Conservation (phyloP, 2,113 vertebrate species). For the Lipotes vexillifer region DNA sequence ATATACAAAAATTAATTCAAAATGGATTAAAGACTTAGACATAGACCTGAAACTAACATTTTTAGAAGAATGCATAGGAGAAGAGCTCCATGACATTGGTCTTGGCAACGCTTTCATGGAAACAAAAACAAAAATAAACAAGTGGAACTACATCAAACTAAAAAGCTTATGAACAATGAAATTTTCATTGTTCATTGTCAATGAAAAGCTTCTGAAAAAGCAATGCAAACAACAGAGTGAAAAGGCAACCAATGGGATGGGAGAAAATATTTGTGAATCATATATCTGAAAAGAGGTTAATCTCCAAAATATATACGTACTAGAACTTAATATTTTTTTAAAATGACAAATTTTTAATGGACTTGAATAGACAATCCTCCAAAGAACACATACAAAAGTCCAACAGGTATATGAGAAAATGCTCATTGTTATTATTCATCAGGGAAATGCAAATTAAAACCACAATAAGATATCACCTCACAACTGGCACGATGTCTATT, state of each 20-base stretch:
- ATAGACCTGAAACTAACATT: background rate
- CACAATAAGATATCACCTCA: background rate
- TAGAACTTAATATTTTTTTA: background rate
- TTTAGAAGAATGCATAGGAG: background rate
- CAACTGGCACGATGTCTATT: background rate
- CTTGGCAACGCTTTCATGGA: background rate
- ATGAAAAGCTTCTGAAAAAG: background rate
- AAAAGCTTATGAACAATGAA: background rate
- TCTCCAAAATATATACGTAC: background rate
- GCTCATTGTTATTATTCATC: background rate
- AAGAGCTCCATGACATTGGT: background rate
- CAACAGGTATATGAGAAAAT: background rate
- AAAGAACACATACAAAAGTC: background rate
- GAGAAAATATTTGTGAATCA: background rate
- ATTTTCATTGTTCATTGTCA: too few species aligned
- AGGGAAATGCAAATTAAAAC: background rate
- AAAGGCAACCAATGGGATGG: background rate
- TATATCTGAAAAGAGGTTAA: background rate
- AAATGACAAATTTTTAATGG: background rate
- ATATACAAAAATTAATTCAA: background rate
- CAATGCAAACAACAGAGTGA: background rate
- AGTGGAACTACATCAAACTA: background rate
- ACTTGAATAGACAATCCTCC: background rate
- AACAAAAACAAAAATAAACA: background rate
- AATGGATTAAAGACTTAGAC: background rate